Evolutionary conservation across 2,113 vertebrate genomes (phyloP), one percentile per base, ranked within the genome.

Genomic region (Pedetes capensis): DNA sequence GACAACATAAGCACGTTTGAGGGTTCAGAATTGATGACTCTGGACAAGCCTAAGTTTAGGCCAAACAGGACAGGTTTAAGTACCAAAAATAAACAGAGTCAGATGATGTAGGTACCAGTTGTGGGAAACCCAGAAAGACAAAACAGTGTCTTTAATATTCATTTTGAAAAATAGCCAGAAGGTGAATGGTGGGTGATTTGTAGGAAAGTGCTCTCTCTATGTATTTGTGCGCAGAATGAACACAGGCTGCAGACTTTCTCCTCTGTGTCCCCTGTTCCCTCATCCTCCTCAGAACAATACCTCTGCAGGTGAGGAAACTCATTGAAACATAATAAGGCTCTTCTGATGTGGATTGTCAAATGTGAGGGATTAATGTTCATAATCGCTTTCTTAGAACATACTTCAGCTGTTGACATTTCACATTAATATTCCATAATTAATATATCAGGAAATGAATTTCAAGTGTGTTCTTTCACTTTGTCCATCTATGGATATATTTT

Each of bases 371-470:
- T 37, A 83, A 79, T 44, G 4, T 57, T 29, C 51, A 51, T 49
- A 42, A 75, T 69, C 47, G 64, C 13, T 25, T 92, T 69, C 53
- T 89, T 61, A 94, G 79, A 42, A 66, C 12, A 68, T 9, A 71
- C 8, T 51, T 69, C 25, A 84, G 20, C 6, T 47, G 27, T 53
- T 92, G 75, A 78, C 80, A 63, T 25, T 59, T 82, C 55, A 79
- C 2, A 63, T n/a, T 20, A 85, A 78, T 10, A 82, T 12, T 89
- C 39, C 76, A 90, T 14, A 57, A 53, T 44, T 85, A 94, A 61
- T 64, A 42, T 6, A 61, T 94, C 20, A 83, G 69, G 69, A 95
- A 92, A 88, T 63, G 49, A 72, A 74, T 88, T 93, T 71, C 49
- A 85, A 81, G 32, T 42, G 63, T 57, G 9, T 64, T 20, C 13